Evolutionary conservation across 1,140 invertebrate genomes (phyloP).

Genomic region (Ostrea denselamellosa): DNA sequence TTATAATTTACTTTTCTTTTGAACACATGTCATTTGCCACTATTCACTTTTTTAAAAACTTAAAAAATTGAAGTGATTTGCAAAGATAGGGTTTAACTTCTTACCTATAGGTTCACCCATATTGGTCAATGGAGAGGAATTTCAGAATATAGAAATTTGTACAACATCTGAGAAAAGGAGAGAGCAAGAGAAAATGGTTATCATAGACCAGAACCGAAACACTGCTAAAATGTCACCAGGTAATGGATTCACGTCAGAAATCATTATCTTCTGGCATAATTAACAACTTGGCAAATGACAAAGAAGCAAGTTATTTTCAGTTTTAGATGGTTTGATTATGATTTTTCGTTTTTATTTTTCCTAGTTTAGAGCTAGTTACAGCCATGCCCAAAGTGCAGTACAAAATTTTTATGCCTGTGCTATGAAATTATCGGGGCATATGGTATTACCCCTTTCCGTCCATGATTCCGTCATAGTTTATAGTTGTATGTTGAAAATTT

Average conservation of each 20-base stretch:
- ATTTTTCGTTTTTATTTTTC: not conserved
- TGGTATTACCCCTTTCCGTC: too few relatives aligned
- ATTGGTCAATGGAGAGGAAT: conserved; percentile 78
- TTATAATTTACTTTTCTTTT: not conserved
- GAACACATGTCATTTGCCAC: conserved; percentile 11
- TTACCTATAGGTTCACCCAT: conserved; percentile 75
- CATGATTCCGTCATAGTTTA: too few relatives aligned
- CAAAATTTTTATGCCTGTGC: not conserved
- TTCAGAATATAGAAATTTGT: conserved; percentile 77
- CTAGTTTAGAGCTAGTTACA: conserved; percentile 15
- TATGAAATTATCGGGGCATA: too few relatives aligned
- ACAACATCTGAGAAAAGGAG: conserved; percentile 39
- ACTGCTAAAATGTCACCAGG: conserved; percentile 51
- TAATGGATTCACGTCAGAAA: not conserved
- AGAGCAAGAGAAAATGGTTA: conserved; percentile 36
- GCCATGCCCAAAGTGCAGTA: not conserved
- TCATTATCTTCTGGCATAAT: not conserved
- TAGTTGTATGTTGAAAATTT: too few relatives aligned
- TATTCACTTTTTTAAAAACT: not conserved
- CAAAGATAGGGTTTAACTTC: conserved; percentile 20
- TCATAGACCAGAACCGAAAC: conserved; percentile 63
- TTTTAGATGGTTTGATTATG: not conserved
- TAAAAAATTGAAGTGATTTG: not conserved
- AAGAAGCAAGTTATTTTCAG: conserved; percentile 1
- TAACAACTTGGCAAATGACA: conserved; percentile 4